These are phyloP conservation scores for Sphenopsis melanotis DNA, from an alignment of 2,797 vertebrate species.

Conservation along the genomic window DNA sequence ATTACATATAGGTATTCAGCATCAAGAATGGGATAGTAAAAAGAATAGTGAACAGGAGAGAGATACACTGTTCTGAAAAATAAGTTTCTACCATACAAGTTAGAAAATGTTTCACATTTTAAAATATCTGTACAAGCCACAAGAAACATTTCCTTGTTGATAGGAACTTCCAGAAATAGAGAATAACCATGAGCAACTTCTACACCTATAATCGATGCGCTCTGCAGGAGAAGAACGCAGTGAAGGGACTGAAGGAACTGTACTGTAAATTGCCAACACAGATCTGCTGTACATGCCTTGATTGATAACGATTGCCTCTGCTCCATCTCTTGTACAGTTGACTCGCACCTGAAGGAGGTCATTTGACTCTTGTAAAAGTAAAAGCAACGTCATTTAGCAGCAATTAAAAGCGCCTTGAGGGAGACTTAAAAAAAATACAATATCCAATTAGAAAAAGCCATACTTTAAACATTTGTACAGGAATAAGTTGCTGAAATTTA, in stretches of 20 bases:
- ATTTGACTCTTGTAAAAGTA: slow-evolving; percentile 84
- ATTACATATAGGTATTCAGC: slow-evolving; percentile 76
- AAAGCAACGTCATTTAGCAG: slow-evolving; percentile 94
- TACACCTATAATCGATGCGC: slow-evolving; percentile 67
- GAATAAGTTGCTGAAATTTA: slow-evolving; percentile 89
- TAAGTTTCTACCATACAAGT: slow-evolving; percentile 77
- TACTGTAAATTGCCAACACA: slow-evolving; percentile 68
- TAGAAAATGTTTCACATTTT: slow-evolving; percentile 82
- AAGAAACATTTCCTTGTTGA: slow-evolving; percentile 75
- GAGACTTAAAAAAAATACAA: slow-evolving; percentile 88
- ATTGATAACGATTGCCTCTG: slow-evolving; percentile 83
- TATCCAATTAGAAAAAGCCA: slow-evolving; percentile 85
- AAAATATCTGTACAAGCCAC: slow-evolving; percentile 79
- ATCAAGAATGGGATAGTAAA: slow-evolving; percentile 74
- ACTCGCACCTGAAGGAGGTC: slow-evolving; percentile 89
- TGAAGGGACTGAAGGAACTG: slow-evolving; percentile 66
- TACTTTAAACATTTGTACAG: slow-evolving; percentile 90
- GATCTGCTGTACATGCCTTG: slow-evolving; percentile 74
- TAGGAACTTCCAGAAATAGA: slow-evolving; percentile 73
- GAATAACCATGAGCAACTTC: slow-evolving; percentile 72
- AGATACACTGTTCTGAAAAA: slow-evolving; percentile 73
- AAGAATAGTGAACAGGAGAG: slow-evolving; percentile 70
- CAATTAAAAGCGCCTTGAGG: slow-evolving; percentile 88
- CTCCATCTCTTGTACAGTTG: slow-evolving; percentile 87
- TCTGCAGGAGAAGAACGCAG: slow-evolving; percentile 66